phyloP scores from a whole-genome alignment of 2,888 invertebrate genomes.

The Zhuqinia jingwanae region DNA sequence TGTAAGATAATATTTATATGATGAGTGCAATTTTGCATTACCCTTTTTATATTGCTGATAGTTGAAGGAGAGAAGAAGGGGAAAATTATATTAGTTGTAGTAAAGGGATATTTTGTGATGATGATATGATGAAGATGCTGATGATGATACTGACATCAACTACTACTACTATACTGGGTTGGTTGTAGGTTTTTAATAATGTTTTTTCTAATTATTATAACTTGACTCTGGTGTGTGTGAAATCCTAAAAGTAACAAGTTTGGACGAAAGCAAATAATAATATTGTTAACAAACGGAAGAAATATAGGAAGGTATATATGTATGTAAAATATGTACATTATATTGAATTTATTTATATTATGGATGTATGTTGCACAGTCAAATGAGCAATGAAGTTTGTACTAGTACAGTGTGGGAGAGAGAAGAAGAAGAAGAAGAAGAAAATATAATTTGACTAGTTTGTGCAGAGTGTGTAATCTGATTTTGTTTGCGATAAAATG shows the following conservation, averaged over 20 bases:
- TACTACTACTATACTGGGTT: neutral
- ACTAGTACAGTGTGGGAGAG: neutral
- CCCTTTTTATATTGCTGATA: neutral
- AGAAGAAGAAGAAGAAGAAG: neutral
- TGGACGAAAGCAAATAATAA: no score
- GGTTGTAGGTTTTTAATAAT: constrained; percentile 16
- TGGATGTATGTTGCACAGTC: neutral
- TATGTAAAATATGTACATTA: no score
- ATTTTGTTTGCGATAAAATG: no score
- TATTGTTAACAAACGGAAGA: no score
- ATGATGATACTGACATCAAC: neutral
- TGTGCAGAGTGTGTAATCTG: neutral
- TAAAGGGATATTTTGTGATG: constrained; percentile 13
- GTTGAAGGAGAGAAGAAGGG: neutral
- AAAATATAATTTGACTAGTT: neutral
- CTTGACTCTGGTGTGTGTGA: no score
- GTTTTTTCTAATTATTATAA: neutral
- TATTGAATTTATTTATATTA: no score
- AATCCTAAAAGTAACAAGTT: no score
- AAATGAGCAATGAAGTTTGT: no score
- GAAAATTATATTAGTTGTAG: neutral
- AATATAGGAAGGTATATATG: no score
- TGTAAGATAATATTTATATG: no score
- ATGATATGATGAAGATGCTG: constrained; percentile 22
- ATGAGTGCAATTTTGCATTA: constrained; percentile 29